phyloP scores from a whole-genome alignment of 2,113 vertebrate species.

The Peromyscus polionotus region DNA sequence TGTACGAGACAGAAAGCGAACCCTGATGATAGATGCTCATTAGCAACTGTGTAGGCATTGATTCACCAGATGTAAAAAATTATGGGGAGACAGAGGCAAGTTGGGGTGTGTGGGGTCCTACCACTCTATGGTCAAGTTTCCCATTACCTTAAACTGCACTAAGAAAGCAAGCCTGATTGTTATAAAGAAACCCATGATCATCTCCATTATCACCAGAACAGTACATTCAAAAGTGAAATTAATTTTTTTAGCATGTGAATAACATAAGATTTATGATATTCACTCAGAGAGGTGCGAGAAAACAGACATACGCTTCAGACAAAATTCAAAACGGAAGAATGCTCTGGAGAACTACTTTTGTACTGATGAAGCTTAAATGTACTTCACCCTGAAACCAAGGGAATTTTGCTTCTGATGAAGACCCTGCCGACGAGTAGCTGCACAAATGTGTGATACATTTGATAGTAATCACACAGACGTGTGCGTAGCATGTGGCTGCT shows the following conservation, averaged over 20 bases:
- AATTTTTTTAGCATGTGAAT: not conserved
- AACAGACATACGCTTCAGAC: not conserved
- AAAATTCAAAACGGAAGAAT: not conserved
- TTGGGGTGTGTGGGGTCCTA: not conserved
- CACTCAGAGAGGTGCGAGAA: not conserved
- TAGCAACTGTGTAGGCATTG: not conserved
- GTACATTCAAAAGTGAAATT: not conserved
- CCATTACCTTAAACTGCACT: not conserved
- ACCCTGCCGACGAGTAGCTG: not conserved
- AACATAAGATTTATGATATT: not conserved
- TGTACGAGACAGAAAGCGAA: not conserved
- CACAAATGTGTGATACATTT: not conserved
- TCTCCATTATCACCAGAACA: not conserved
- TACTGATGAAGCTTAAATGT: not conserved
- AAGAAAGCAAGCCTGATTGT: not conserved
- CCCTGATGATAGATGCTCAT: not conserved
- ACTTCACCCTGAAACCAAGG: not conserved
- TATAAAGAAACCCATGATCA: not conserved
- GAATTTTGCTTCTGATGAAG: not conserved
- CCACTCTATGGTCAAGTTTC: not conserved
- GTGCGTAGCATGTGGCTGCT: not conserved
- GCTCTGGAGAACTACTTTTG: not conserved
- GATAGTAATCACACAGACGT: not conserved
- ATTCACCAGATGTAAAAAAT: no score
- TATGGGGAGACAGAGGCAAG: no score